Conservation (phyloP, 2,888 invertebrate species). For the Acanthacorydalis orientalis region DNA sequence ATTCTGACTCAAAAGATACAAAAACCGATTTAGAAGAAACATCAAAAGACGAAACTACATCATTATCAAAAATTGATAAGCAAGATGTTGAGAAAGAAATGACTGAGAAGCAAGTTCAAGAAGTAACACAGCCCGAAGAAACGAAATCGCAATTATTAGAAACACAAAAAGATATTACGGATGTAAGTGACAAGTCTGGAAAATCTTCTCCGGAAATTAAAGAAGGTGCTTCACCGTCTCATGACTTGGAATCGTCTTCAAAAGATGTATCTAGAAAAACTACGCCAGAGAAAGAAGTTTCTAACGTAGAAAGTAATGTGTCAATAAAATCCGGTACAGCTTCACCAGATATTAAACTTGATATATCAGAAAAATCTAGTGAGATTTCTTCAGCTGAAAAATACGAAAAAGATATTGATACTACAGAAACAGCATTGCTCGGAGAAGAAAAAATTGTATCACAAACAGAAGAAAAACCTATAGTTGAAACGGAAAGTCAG, state of each 20-base stretch:
- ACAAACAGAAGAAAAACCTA: not conserved
- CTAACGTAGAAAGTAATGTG: not conserved
- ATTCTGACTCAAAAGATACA: not conserved
- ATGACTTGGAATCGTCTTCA: not conserved
- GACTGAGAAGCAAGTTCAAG: too few relatives aligned
- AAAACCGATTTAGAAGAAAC: not conserved
- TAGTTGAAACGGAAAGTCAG: not conserved
- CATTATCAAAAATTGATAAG: not conserved
- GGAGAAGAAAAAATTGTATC: not conserved
- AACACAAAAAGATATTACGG: not conserved
- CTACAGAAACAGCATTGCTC: slow-evolving; percentile 21
- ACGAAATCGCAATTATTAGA: too few relatives aligned
- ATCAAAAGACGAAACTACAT: not conserved
- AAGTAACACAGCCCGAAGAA: too few relatives aligned
- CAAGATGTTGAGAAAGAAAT: not conserved
- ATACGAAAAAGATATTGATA: slow-evolving; percentile 16
- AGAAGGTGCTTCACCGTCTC: not conserved
- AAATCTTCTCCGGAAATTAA: slow-evolving; percentile 6
- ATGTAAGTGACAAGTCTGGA: slow-evolving; percentile 9
- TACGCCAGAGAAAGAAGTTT: slow-evolving; percentile 6
- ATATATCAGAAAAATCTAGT: slow-evolving; percentile 2
- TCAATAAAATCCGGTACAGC: slow-evolving; percentile 4
- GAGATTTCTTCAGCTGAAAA: slow-evolving; percentile 1
- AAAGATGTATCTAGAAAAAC: slow-evolving; percentile 5
- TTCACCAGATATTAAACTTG: slow-evolving; percentile 3